phyloP scores from a whole-genome alignment of 2,113 vertebrate genomes.

The Engraulis encrasicolus region DNA sequence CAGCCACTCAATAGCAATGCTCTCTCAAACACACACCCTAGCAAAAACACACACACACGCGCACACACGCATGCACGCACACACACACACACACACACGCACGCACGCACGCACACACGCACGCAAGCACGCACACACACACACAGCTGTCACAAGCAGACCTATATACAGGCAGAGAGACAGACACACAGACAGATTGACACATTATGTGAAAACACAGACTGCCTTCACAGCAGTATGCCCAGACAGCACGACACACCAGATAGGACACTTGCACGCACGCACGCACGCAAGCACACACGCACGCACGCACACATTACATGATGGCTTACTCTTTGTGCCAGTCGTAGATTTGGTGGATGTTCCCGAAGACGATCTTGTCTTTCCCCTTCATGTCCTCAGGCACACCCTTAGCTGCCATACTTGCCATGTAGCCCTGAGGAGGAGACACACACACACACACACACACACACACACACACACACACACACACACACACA shows the following conservation, averaged over 20 bases:
- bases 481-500: too few relatives aligned
- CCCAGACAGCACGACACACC: too few relatives aligned
- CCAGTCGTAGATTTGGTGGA: slow-evolving; percentile 94
- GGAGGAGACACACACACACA: too few relatives aligned
- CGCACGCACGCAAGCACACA: too few relatives aligned
- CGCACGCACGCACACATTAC: too few relatives aligned
- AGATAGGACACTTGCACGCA: too few relatives aligned
- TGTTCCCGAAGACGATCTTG: slow-evolving; percentile 92
- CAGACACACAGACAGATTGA: too few relatives aligned
- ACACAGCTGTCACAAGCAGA: neutral
- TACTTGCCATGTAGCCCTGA: too few relatives aligned
- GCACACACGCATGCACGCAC: neutral
- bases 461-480: too few relatives aligned
- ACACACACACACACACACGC: neutral
- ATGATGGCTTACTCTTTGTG: slow-evolving; percentile 85
- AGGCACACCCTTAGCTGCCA: too few relatives aligned
- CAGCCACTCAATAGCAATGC: neutral
- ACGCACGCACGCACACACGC: neutral
- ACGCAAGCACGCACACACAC: neutral
- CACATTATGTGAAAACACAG: neutral
- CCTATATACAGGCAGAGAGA: neutral
- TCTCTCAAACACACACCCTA: neutral
- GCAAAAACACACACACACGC: too few relatives aligned
- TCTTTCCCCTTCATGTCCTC: slow-evolving; percentile 92
- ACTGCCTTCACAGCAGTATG: neutral